phyloP scores from a whole-genome alignment of 2,888 invertebrate species.

The Lordiphosa fenestrarum region DNA sequence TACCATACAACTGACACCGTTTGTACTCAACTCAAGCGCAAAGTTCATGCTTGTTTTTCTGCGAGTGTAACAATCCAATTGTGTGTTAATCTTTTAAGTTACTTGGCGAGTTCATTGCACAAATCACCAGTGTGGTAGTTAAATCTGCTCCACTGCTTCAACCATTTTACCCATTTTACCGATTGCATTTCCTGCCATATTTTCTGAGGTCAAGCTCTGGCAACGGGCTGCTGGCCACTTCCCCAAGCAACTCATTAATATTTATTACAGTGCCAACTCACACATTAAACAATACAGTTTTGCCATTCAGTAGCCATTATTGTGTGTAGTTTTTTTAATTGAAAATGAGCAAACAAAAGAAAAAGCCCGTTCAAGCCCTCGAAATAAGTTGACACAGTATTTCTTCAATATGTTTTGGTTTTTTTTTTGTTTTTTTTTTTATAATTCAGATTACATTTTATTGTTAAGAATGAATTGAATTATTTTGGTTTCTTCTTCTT shows the following conservation, averaged over 20 bases:
- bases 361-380: conserved; percentile 3
- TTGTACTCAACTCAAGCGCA: too few relatives aligned
- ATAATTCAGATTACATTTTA: conserved; percentile 78
- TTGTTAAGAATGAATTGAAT: conserved; percentile 79
- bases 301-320: conserved; percentile 8
- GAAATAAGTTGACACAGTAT: conserved; percentile 17
- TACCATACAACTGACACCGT: too few relatives aligned
- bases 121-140: too few relatives aligned
- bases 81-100: too few relatives aligned
- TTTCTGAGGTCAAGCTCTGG: too few relatives aligned
- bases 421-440: conserved; percentile 41
- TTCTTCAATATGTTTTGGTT: conserved; percentile 27
- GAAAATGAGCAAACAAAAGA: conserved; percentile 16
- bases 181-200: too few relatives aligned
- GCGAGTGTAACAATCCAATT: too few relatives aligned
- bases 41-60: too few relatives aligned
- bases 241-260: conserved; percentile 20
- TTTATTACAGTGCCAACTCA: conserved; percentile 18
- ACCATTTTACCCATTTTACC: too few relatives aligned
- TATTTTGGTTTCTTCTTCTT: conserved; percentile 43
- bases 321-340: conserved; percentile 20
- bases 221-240: neutral
- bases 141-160: too few relatives aligned
- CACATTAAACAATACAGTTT: conserved; percentile 20
- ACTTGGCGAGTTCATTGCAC: too few relatives aligned